These are phyloP conservation scores for Holotrichia oblita DNA, from an alignment of 1,140 invertebrate genomes.

Conservation along the genomic window DNA sequence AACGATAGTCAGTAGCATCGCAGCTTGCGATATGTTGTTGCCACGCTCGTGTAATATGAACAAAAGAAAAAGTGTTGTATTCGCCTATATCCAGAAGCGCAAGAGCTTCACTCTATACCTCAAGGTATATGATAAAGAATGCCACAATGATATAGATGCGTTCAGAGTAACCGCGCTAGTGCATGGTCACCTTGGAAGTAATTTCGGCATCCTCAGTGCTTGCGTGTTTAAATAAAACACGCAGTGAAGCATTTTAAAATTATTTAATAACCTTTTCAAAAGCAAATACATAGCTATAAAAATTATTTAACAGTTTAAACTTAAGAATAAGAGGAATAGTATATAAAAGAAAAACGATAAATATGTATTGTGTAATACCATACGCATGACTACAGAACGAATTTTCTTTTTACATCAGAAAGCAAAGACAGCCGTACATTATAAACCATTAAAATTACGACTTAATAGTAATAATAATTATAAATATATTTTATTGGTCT, in stretches of 20 bases:
- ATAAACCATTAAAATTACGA: constrained; percentile 34
- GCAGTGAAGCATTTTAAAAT: constrained; percentile 45
- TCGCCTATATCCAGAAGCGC: no score
- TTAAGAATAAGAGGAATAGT: constrained; percentile 18
- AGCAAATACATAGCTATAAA: constrained; percentile 58
- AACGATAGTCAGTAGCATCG: no score
- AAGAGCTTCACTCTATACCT: no score
- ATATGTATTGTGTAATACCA: not conserved
- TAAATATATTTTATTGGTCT: constrained; percentile 22
- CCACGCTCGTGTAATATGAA: no score
- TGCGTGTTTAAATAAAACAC: constrained; percentile 11
- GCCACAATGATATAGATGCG: no score
- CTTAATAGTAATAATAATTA: constrained; percentile 16
- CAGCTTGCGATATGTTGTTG: no score
- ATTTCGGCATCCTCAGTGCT: no score
- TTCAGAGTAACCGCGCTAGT: no score
- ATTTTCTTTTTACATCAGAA: constrained; percentile 10
- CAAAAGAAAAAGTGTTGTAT: no score
- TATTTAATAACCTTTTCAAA: constrained; percentile 51
- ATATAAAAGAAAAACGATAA: constrained; percentile 32
- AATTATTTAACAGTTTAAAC: constrained; percentile 40
- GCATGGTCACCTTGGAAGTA: no score
- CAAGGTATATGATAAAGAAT: no score
- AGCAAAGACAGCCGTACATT: not conserved
- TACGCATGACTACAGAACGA: constrained; percentile 22